Conservation (phyloP, 2,113 vertebrate genomes). For the Leptocoma aspasia region DNA sequence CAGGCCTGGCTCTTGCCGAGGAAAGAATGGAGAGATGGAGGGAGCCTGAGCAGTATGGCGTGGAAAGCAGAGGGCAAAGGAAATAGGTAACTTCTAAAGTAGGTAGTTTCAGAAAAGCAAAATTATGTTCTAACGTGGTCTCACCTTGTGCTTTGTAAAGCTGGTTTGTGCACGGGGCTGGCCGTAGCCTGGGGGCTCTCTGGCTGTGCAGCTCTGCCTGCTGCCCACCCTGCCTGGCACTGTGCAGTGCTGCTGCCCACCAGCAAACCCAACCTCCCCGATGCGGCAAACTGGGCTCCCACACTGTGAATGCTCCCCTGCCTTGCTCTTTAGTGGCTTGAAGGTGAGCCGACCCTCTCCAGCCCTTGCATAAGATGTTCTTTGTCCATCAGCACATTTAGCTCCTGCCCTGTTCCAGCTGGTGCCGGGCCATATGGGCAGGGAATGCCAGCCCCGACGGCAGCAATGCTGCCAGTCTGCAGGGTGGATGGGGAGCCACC, state of each 20-base stretch:
- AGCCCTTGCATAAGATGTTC: background rate
- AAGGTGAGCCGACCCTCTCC: background rate
- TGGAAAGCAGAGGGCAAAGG: background rate
- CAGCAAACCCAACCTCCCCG: background rate
- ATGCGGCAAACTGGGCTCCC: accelerated
- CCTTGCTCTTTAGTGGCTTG: background rate
- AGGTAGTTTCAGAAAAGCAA: background rate
- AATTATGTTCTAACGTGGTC: background rate
- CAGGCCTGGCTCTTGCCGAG: background rate
- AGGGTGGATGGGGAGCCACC: accelerated
- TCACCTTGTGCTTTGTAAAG: background rate
- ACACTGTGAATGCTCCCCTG: background rate
- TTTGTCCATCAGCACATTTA: background rate
- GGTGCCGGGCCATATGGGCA: background rate
- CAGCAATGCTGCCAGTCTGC: accelerated
- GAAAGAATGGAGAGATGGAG: background rate
- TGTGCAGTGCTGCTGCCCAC: background rate
- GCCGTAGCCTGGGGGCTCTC: accelerated
- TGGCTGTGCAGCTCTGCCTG: background rate
- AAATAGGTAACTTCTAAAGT: background rate
- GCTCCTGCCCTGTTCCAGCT: background rate
- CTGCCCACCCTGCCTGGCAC: background rate
- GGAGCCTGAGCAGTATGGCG: background rate
- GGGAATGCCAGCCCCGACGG: accelerated
- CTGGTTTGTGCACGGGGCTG: accelerated